Percentiles rank a stretch among this genome's conserved stretches.
phyloP scores from a whole-genome alignment of 2,888 invertebrate genomes.

The Drosophila tripunctata region DNA sequence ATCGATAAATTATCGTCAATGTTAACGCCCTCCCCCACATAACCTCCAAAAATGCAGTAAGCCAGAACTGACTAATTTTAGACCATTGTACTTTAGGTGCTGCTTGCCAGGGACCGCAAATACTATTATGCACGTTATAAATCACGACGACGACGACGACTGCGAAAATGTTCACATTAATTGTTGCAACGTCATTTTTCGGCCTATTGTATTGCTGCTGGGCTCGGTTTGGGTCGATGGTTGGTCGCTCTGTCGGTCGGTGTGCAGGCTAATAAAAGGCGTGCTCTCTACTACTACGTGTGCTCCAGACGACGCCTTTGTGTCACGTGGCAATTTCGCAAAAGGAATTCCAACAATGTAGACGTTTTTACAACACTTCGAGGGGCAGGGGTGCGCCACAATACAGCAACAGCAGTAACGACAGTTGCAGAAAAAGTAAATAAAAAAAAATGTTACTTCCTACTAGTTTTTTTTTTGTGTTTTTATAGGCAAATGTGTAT shows the following conservation, averaged over 20 bases:
- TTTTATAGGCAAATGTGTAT: constrained; percentile 53
- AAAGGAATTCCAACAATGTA: constrained; percentile 82
- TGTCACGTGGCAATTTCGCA: constrained; percentile 71
- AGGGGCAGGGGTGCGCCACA: constrained; percentile 8
- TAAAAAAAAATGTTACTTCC: constrained; percentile 33
- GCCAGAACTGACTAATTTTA: constrained; percentile 63
- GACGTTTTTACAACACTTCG: constrained; percentile 77
- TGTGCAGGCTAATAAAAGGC: constrained; percentile 71
- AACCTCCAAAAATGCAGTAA: constrained; percentile 20
- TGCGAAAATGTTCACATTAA: constrained; percentile 78
- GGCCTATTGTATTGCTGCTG: constrained; percentile 70
- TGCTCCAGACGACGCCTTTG: constrained; percentile 83
- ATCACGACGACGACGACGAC: constrained; percentile 68
- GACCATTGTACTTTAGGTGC: constrained; percentile 59
- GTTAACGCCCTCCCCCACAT: too few relatives aligned
- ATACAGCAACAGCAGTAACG: background rate
- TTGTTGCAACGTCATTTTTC: constrained; percentile 81
- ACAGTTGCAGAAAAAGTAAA: constrained; percentile 22
- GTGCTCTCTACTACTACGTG: constrained; percentile 49
- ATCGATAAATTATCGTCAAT: constrained; percentile 15
- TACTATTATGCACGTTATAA: constrained; percentile 79
- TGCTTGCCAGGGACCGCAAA: constrained; percentile 66
- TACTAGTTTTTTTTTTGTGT: constrained; percentile 64
- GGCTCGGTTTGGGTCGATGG: constrained; percentile 41
- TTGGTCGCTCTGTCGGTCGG: constrained; percentile 12